phyloP scores from a whole-genome alignment of 2,888 invertebrate species.

The Eubasilissa splendida region DNA sequence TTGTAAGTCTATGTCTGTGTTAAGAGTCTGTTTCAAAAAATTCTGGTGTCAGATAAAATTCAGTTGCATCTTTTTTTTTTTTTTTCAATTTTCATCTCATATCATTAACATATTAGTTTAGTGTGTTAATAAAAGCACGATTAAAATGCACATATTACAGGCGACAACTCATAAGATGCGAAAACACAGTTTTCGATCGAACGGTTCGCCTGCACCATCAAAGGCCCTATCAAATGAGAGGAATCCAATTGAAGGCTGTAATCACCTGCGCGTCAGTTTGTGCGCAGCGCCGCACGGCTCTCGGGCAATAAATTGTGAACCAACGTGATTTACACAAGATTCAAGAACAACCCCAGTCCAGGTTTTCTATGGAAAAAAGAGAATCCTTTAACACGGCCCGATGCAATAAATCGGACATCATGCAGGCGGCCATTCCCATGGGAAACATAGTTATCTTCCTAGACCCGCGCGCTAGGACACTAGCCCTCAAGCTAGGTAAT shows the following conservation, averaged over 20 bases:
- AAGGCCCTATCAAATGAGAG: background rate
- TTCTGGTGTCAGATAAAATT: too few species aligned
- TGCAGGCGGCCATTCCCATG: slow-evolving; percentile 22
- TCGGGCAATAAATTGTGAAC: background rate
- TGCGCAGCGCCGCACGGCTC: background rate
- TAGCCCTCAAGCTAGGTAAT: background rate
- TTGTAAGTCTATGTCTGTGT: too few species aligned
- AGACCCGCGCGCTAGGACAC: background rate
- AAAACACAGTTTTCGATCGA: too few species aligned
- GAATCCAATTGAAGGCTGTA: slow-evolving; percentile 6
- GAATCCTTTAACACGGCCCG: background rate
- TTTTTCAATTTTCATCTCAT: too few species aligned
- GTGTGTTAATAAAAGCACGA: too few species aligned
- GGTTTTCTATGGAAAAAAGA: slow-evolving; percentile 22
- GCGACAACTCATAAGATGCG: too few species aligned
- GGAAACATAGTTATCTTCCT: background rate
- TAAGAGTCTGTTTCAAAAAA: too few species aligned
- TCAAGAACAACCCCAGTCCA: background rate
- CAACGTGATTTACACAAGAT: background rate
- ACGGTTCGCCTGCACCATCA: too few species aligned
- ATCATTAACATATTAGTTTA: too few species aligned
- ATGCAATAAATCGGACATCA: slow-evolving; percentile 19
- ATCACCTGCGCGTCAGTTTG: background rate
- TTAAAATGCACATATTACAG: too few species aligned
- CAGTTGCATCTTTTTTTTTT: too few species aligned